Percentiles rank a stretch among this genome's conserved stretches.
Evolutionary conservation across 2,888 invertebrate genomes (phyloP).

Genomic region (Folsomia manolachei): DNA sequence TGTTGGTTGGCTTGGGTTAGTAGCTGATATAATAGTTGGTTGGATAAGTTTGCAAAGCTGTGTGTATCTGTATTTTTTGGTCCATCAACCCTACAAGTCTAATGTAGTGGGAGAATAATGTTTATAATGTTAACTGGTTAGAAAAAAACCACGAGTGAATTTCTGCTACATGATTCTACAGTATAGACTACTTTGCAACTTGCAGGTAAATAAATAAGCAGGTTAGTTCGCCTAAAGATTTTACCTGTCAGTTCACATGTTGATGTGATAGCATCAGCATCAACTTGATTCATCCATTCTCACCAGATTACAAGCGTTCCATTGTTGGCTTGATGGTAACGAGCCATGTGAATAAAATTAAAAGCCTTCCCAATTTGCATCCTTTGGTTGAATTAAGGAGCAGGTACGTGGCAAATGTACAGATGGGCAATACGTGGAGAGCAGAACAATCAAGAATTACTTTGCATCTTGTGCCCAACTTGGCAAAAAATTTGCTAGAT

Average conservation of each 20-base stretch:
- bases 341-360: conserved; percentile 3
- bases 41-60: not conserved
- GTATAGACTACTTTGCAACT: not conserved
- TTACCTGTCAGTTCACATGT: conserved; percentile 3
- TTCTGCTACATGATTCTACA: too few species aligned
- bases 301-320: not conserved
- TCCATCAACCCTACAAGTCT: too few species aligned
- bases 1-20: not conserved
- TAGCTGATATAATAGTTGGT: not conserved
- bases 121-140: too few species aligned
- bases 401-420: too few species aligned
- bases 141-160: too few species aligned
- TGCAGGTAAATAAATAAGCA: not conserved
- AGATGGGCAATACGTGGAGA: not conserved
- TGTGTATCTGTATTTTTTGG: too few species aligned
- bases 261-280: not conserved
- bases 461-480: not conserved
- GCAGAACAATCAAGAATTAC: not conserved
- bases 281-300: not conserved
- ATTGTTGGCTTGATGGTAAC: not conserved
- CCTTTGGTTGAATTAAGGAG: not conserved
- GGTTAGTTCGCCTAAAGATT: not conserved
- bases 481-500: too few species aligned
- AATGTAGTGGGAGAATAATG: too few species aligned
- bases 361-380: not conserved